Base-by-base conservation (phyloP, 2,888 invertebrate genomes). In the Mythimna pallens region DNA sequence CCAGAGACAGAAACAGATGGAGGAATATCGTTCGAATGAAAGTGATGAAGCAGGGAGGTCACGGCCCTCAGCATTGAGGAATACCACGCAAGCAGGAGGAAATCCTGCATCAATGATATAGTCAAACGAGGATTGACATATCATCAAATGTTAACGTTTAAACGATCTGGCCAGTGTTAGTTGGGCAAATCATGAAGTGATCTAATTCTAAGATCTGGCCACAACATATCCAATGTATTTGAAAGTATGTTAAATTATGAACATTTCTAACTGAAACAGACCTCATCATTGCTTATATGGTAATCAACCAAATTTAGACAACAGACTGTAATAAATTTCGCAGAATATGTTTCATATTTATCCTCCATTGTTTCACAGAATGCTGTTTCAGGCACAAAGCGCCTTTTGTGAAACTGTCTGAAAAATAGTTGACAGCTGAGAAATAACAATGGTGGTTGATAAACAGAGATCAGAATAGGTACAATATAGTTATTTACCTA, bases 341-440 rank as follows among this genome's bases (percentile, higher is more conserved):
- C 30, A 36, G 76, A 65, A 65, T 55, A 22, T 65, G 22, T 77
- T 62, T 61, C 34, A 71, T 50, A n/a, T 36, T 36, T 50, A 22
- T 34, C 1, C n/a, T 22, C 14, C 8, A 14, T 66, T 63, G 47
- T 69, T 62, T 40, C 17, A 58, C 20, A 6, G n/a, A 63, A 20
- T 63, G 12, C 50, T 36, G n/a, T 22, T 20, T 57, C 9, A 10
- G 58, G 58, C 34, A 67, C 54, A 70, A 65, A 63, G 58, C 54
- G 25, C 14, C 34, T 54, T 22, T 70, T 80, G 52, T 80, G 50
- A 34, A 17, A 8, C 54, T 76, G 20, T 62, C 63, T 59, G 9
- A 55, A 34, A n/a, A 20, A 76, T 59, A 59, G 34, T 55, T 36
- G 55, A 58, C n/a, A 30, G 40, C 12, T 63, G 58, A 66, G 20